Conservation (phyloP, 2,888 invertebrate species). For the Hydraecia micacea region DNA sequence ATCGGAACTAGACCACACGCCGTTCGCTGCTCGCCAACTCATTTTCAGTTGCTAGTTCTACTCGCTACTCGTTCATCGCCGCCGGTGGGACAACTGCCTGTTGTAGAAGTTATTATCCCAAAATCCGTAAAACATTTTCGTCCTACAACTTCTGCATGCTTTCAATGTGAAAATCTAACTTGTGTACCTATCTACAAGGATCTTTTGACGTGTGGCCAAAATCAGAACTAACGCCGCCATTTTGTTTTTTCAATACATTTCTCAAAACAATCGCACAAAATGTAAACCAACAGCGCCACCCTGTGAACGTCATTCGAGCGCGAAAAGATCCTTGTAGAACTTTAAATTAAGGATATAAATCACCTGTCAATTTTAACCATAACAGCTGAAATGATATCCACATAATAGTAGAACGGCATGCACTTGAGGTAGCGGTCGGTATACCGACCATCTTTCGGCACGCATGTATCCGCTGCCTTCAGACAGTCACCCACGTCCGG, state of each 20-base stretch:
- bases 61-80: too few relatives aligned
- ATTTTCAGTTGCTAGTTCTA: too few relatives aligned
- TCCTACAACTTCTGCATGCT: background rate
- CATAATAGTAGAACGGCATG: slow-evolving; percentile 91
- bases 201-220: too few relatives aligned
- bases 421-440: slow-evolving; percentile 89
- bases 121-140: background rate
- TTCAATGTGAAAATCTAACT: background rate
- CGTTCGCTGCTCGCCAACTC: too few relatives aligned
- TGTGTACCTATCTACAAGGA: too few relatives aligned
- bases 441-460: slow-evolving; percentile 89
- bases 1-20: too few relatives aligned
- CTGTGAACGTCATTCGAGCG: background rate
- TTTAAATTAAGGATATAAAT: background rate
- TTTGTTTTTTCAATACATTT: background rate
- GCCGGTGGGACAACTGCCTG: too few relatives aligned
- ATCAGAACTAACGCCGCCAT: background rate
- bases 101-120: background rate
- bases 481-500: slow-evolving; percentile 84
- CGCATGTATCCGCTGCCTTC: slow-evolving; percentile 84
- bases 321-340: background rate
- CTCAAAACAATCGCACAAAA: background rate
- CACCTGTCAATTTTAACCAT: slow-evolving; percentile 91
- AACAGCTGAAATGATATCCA: slow-evolving; percentile 91
- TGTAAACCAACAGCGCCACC: background rate